A percentile compares a stretch with the other conserved stretches of the same genome.
Conservation (phyloP, 2,797 vertebrate species). For the Squalus acanthias region DNA sequence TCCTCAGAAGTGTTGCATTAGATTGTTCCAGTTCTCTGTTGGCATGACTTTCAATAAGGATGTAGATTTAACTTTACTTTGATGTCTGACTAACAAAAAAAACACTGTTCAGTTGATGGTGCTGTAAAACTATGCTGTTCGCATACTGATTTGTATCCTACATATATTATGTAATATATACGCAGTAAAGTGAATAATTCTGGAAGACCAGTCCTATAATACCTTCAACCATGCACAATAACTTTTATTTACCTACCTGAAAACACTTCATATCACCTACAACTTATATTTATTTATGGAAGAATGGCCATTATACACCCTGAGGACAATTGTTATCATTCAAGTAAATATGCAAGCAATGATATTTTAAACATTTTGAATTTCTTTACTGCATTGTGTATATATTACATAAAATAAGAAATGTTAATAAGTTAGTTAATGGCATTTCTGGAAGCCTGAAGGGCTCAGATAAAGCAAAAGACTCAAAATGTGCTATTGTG, state of each 20-base stretch:
- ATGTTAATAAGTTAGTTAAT: neutral
- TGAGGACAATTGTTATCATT: neutral
- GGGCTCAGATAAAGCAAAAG: neutral
- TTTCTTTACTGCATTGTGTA: neutral
- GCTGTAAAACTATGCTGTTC: neutral
- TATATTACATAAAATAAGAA: neutral
- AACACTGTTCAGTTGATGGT: neutral
- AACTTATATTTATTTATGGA: neutral
- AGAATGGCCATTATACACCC: neutral
- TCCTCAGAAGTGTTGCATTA: neutral
- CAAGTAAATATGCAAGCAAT: neutral
- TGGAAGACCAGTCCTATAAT: neutral
- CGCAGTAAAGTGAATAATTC: neutral
- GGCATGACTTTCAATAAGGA: neutral
- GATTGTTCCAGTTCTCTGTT: neutral
- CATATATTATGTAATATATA: neutral
- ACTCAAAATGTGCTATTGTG: neutral
- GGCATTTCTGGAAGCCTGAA: neutral
- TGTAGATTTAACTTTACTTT: conserved; percentile 14
- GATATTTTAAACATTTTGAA: neutral
- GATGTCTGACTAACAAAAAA: conserved; percentile 7
- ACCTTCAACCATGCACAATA: neutral
- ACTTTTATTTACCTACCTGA: neutral
- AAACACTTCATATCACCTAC: neutral
- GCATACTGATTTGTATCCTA: neutral